phyloP scores from a whole-genome alignment of 2,797 vertebrate species.

The Forpus xanthops region DNA sequence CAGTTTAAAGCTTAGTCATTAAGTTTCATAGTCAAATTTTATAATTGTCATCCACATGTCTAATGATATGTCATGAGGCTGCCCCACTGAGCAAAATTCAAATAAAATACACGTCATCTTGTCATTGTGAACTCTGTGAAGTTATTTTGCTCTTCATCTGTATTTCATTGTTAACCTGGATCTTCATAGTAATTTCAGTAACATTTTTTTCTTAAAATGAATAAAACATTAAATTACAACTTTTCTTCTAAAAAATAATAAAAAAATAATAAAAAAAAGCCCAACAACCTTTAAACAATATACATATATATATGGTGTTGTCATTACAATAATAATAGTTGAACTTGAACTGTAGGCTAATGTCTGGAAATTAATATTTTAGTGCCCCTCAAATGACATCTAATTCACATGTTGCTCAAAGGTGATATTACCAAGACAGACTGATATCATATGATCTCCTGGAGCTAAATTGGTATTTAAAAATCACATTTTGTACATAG shows the following conservation, averaged over 20 bases:
- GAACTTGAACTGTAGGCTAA: neutral
- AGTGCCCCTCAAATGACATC: neutral
- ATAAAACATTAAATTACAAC: neutral
- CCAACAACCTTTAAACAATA: neutral
- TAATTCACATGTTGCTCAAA: neutral
- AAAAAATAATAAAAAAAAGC: no score
- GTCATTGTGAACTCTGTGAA: neutral
- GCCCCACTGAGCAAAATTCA: neutral
- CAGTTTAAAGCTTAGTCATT: constrained; percentile 25
- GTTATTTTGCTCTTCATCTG: neutral
- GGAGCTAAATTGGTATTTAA: constrained; percentile 41
- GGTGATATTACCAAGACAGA: neutral
- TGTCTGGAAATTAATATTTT: constrained; percentile 18
- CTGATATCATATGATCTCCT: neutral
- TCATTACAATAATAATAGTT: neutral
- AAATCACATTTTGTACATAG: constrained; percentile 44
- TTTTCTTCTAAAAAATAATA: neutral
- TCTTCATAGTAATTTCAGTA: neutral
- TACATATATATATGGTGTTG: neutral
- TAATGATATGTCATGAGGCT: neutral
- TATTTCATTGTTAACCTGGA: neutral
- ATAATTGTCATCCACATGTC: constrained; percentile 26
- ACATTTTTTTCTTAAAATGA: neutral
- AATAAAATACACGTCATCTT: neutral
- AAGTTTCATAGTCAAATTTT: constrained; percentile 26